Conservation (phyloP, 30 jellyfish, hydroid and myxozoan genomes). For the Sanderia malayensis region DNA sequence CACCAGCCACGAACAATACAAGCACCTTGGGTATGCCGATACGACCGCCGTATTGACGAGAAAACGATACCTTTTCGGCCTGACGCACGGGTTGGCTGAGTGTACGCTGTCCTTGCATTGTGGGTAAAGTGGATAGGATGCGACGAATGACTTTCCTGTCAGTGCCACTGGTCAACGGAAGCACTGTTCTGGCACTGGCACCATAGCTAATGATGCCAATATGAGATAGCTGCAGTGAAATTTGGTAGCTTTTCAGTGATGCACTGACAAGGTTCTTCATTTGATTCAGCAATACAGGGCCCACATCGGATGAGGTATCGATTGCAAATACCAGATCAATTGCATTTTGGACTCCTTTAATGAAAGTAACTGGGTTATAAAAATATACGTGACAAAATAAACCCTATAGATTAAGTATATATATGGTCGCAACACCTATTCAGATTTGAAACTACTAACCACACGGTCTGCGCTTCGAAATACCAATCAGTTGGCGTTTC, state of each 20-base stretch:
- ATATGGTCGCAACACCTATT: too few relatives aligned
- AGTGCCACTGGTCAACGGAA: constrained; percentile 31
- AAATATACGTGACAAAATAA: too few relatives aligned
- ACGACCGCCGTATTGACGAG: constrained; percentile 57
- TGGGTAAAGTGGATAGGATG: constrained; percentile 13
- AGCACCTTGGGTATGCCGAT: constrained; percentile 51
- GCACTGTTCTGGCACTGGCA: constrained; percentile 11
- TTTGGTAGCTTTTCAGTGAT: constrained; percentile 50
- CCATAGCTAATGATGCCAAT: constrained; percentile 56
- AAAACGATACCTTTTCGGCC: constrained; percentile 31
- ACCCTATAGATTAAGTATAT: too few relatives aligned
- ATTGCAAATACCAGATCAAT: constrained; percentile 54
- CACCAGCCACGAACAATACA: constrained; percentile 46
- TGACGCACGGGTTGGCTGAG: constrained; percentile 11
- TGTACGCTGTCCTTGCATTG: constrained; percentile 4
- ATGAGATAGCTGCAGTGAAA: constrained; percentile 39
- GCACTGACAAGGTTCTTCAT: constrained; percentile 35
- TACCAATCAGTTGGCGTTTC: constrained; percentile 4
- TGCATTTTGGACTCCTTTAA: constrained; percentile 41
- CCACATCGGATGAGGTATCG: constrained; percentile 40
- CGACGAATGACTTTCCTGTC: constrained; percentile 3
- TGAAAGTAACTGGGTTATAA: too few relatives aligned
- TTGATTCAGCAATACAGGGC: constrained; percentile 3
- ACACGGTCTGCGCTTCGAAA: constrained; percentile 63
- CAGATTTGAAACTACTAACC: constrained; percentile 35